These are phyloP conservation scores for Cariama cristata DNA, from an alignment of 2,113 vertebrate genomes.

Conservation along the genomic window DNA sequence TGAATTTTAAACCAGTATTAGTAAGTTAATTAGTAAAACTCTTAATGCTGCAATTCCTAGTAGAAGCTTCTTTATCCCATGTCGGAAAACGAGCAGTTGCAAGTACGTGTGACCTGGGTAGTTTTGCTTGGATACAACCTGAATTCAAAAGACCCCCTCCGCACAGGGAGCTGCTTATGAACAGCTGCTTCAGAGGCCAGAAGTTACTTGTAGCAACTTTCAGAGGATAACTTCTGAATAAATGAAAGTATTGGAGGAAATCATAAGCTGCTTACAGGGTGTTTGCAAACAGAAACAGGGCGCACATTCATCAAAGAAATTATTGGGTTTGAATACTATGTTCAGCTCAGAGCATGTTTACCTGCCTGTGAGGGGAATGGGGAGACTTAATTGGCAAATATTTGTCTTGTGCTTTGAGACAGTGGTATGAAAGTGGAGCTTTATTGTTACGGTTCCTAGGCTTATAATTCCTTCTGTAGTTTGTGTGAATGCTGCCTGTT, in stretches of 20 bases:
- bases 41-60: background rate
- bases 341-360: background rate
- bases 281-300: constrained; percentile 53
- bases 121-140: background rate
- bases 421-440: rapidly evolving
- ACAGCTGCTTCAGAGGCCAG: background rate
- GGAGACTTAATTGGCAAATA: background rate
- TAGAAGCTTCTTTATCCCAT: background rate
- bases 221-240: constrained; percentile 24
- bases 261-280: constrained; percentile 6
- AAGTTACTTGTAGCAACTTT: background rate
- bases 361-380: background rate
- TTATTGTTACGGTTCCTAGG: background rate
- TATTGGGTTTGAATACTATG: constrained; percentile 9
- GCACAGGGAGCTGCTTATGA: background rate
- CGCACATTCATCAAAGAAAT: constrained; percentile 17
- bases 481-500: background rate
- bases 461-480: background rate
- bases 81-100: background rate
- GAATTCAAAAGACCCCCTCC: background rate
- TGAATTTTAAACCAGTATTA: background rate
- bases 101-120: background rate
- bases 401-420: background rate
- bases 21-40: background rate
- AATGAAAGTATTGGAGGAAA: background rate